A percentile compares a stretch with the other conserved stretches of the same genome.
Evolutionary conservation across 2,888 invertebrate species (phyloP).

Genomic region (Dimorphilus gyrociliatus): DNA sequence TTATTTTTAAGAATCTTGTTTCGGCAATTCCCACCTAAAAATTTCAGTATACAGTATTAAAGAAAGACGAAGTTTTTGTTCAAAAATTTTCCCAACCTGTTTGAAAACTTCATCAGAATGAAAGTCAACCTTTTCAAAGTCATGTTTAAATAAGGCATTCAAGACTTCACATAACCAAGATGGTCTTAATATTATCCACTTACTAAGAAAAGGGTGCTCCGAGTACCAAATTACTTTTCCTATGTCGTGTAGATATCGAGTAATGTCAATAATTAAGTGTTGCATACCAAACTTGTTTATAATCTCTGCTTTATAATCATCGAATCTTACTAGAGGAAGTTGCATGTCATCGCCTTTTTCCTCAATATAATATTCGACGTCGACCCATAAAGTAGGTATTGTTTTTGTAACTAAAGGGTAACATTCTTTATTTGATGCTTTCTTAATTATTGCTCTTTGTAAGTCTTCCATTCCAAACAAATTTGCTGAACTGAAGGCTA

Average conservation of each 20-base stretch:
- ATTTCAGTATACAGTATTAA: no score
- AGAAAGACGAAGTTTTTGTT: no score
- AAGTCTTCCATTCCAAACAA: no score
- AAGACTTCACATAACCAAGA: conserved; percentile 29
- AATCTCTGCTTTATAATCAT: conserved; percentile 20
- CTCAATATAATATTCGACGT: conserved; percentile 26
- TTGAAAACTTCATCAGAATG: conserved; percentile 21
- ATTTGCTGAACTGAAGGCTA: no score
- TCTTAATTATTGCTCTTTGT: no score
- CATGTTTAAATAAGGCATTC: conserved; percentile 20
- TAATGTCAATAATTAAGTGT: conserved; percentile 23
- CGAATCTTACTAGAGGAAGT: conserved; percentile 24
- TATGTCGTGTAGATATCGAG: conserved; percentile 29
- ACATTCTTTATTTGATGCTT: neutral
- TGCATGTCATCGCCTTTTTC: conserved; percentile 23
- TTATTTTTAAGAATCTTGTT: conserved; percentile 17
- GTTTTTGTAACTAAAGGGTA: conserved; percentile 24
- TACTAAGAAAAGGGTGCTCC: conserved; percentile 15
- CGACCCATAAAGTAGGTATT: conserved; percentile 32
- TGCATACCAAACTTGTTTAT: conserved; percentile 26
- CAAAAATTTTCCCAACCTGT: no score
- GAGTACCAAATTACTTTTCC: conserved; percentile 23
- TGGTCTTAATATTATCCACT: conserved; percentile 25
- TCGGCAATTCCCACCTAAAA: no score
- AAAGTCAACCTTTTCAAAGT: conserved; percentile 15